Conservation (phyloP, 2,888 invertebrate genomes). For the Acanthosepion lycidas region DNA sequence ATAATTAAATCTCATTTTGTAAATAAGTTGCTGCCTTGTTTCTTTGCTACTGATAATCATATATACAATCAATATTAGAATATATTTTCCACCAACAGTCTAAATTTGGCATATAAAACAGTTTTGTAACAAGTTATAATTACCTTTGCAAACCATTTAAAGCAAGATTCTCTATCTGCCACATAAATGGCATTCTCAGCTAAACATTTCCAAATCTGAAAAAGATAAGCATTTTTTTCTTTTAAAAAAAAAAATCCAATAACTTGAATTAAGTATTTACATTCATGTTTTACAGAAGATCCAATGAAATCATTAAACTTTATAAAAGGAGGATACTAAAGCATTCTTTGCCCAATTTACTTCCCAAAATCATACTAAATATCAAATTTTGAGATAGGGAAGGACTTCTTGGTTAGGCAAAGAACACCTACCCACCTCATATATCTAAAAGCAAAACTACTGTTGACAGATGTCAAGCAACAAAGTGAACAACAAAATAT, state of each 20-base stretch:
- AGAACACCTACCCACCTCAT: too few species aligned
- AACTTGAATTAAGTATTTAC: neutral
- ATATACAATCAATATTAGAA: neutral
- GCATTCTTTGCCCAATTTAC: too few species aligned
- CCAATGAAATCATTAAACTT: neutral
- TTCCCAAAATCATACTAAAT: too few species aligned
- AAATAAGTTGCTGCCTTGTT: neutral
- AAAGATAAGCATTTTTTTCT: conserved; percentile 49
- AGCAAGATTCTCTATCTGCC: conserved; percentile 95
- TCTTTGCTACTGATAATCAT: neutral
- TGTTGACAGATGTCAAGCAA: neutral
- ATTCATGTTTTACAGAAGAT: neutral
- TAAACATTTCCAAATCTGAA: conserved; percentile 89
- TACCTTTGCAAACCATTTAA: conserved; percentile 95
- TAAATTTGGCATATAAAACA: neutral
- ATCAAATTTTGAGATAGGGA: too few species aligned
- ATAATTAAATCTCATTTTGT: neutral
- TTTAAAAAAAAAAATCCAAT: neutral
- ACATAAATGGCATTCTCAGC: conserved; percentile 94
- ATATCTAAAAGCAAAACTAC: neutral
- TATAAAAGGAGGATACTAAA: too few species aligned
- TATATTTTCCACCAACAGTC: neutral
- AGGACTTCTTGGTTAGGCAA: too few species aligned
- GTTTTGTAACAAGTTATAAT: neutral
- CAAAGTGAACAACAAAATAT: neutral